Evolutionary conservation across 2,797 vertebrate species (phyloP).

Genomic region (Craterocephalus amniculus): DNA sequence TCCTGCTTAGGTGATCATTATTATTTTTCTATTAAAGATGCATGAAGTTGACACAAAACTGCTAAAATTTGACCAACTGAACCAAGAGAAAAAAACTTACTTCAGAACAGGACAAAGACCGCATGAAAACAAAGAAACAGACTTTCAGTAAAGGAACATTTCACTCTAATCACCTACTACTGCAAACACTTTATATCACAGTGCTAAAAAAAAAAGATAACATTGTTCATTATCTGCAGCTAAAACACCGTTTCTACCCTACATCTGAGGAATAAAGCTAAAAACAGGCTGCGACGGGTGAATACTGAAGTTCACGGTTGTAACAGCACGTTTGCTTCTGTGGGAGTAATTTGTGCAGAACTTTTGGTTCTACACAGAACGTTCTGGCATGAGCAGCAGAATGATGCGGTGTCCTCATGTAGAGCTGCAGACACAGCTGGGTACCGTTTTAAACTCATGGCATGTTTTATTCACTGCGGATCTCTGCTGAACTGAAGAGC

Average conservation of each 20-base stretch:
- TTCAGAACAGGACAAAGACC: constrained; percentile 44
- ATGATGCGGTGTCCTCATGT: neutral
- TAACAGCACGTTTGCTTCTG: neutral
- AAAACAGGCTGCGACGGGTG: no score
- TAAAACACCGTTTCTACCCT: neutral
- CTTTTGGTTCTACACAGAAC: neutral
- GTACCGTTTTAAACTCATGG: no score
- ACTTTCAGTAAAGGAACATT: constrained; percentile 31
- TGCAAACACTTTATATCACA: neutral
- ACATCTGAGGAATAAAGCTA: neutral
- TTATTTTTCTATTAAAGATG: neutral
- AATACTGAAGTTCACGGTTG: no score
- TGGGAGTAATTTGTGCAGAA: neutral
- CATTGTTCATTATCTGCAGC: no score
- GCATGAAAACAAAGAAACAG: constrained; percentile 60
- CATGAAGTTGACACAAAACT: neutral
- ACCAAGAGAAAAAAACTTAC: constrained; percentile 56
- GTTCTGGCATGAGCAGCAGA: neutral
- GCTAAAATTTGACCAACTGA: neutral
- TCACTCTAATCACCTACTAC: neutral
- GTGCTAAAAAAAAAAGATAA: no score
- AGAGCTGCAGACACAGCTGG: no score
- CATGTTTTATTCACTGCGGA: no score
- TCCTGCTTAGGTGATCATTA: neutral
- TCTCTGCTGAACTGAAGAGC: no score